phyloP scores from a whole-genome alignment of 2,113 vertebrate genomes.

The Cyrtonyx montezumae region DNA sequence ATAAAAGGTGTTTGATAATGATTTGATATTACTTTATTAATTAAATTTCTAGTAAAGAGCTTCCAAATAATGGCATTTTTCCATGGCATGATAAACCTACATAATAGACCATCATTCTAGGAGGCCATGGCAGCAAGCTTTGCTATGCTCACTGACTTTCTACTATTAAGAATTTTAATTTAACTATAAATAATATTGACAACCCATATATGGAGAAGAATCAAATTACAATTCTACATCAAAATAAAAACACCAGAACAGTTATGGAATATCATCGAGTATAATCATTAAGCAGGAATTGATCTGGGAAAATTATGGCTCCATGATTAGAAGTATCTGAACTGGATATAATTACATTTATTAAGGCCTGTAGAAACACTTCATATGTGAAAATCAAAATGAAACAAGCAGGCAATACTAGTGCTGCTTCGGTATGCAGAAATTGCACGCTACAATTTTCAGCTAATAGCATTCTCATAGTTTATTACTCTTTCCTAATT shows the following conservation, averaged over 20 bases:
- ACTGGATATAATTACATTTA: conserved; percentile 24
- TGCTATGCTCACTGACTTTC: conserved; percentile 42
- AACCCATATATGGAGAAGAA: conserved; percentile 12
- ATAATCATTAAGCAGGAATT: conserved; percentile 27
- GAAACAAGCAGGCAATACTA: not conserved
- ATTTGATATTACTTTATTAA: conserved; percentile 39
- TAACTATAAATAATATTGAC: conserved; percentile 53
- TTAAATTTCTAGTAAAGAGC: conserved; percentile 51
- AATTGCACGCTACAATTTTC: not conserved
- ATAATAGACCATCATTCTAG: conserved; percentile 29
- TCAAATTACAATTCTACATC: not conserved
- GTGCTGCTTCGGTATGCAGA: not conserved
- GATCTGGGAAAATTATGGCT: not conserved
- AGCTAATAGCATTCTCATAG: not conserved
- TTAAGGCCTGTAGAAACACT: not conserved
- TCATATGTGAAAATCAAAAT: not conserved
- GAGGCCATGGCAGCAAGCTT: conserved; percentile 9
- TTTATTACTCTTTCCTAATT: not conserved
- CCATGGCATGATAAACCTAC: not conserved
- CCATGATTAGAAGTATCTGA: conserved; percentile 10
- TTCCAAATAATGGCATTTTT: conserved; percentile 44
- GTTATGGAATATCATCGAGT: conserved; percentile 4
- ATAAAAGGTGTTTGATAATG: conserved; percentile 28
- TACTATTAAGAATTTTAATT: conserved; percentile 52
- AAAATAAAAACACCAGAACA: conserved; percentile 23